phyloP scores from a whole-genome alignment of 2,888 invertebrate species.

The Xestia ashworthii region DNA sequence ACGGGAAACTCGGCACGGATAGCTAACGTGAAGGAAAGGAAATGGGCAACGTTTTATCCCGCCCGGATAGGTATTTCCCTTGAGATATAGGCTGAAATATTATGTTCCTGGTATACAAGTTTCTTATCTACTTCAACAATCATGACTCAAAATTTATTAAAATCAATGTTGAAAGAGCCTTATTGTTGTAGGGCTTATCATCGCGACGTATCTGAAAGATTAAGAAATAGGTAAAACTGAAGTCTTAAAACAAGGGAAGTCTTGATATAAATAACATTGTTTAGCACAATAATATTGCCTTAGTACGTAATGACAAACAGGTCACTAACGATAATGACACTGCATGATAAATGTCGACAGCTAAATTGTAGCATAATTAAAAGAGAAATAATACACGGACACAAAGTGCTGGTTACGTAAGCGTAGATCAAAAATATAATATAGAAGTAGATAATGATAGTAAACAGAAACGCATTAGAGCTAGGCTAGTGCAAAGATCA shows the following conservation, averaged over 20 bases:
- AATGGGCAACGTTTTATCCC: constrained; percentile 52
- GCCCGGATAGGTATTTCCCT: constrained; percentile 51
- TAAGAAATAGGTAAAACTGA: constrained; percentile 35
- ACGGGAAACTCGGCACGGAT: constrained; percentile 33
- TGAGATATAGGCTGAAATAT: constrained; percentile 44
- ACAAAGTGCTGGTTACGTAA: constrained; percentile 55
- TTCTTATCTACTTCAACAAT: constrained; percentile 20
- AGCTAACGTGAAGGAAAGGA: constrained; percentile 50
- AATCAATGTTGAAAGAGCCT: constrained; percentile 30
- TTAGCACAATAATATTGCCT: constrained; percentile 37
- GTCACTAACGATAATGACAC: constrained; percentile 57
- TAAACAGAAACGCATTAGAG: constrained; percentile 44
- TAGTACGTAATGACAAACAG: constrained; percentile 44
- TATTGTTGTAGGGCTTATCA: constrained; percentile 34
- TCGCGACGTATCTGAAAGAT: constrained; percentile 21
- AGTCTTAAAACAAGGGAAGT: constrained; percentile 8
- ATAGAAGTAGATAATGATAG: constrained; percentile 38
- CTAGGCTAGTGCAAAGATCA: constrained; percentile 49
- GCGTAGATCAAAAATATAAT: constrained; percentile 48
- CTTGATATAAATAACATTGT: constrained; percentile 24
- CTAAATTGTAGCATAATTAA: constrained; percentile 59
- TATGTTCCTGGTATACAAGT: constrained; percentile 19
- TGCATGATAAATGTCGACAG: constrained; percentile 55
- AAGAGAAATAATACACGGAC: constrained; percentile 54
- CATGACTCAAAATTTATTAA: constrained; percentile 29